phyloP scores from a whole-genome alignment of 2,888 invertebrate species.

The Drosophila macrospina region DNA sequence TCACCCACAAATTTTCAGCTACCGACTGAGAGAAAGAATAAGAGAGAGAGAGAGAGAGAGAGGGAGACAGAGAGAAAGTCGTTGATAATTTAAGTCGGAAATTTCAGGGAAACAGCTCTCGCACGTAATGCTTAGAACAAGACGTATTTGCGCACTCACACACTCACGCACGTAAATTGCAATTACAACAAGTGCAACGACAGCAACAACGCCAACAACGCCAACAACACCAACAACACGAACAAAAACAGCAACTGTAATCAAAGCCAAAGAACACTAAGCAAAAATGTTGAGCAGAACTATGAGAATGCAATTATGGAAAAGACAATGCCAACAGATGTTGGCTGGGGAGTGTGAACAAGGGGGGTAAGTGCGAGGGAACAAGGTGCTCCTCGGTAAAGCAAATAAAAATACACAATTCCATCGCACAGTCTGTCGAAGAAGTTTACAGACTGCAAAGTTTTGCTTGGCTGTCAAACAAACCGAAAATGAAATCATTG shows the following conservation, averaged over 20 bases:
- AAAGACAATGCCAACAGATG: conserved; percentile 45
- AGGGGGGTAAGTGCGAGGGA: background rate
- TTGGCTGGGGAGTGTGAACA: background rate
- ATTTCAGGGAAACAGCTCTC: conserved; percentile 65
- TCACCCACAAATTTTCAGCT: background rate
- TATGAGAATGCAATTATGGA: conserved; percentile 75
- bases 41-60: background rate
- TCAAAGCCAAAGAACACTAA: conserved; percentile 58
- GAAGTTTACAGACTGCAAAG: conserved; percentile 56
- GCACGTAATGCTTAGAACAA: conserved; percentile 66
- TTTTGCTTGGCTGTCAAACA: conserved; percentile 66
- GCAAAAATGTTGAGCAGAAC: conserved; percentile 49
- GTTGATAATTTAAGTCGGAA: conserved; percentile 81
- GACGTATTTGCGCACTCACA: conserved; percentile 47
- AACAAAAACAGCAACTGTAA: conserved; percentile 54
- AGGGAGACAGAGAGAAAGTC: conserved; percentile 48
- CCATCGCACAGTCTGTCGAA: conserved; percentile 45
- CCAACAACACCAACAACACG: conserved; percentile 27
- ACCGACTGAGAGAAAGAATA: background rate
- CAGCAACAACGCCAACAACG: conserved; percentile 31
- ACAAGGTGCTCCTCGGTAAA: background rate
- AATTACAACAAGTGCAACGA: conserved; percentile 73
- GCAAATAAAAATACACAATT: conserved; percentile 58
- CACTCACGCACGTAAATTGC: conserved; percentile 54
- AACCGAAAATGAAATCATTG: conserved; percentile 79